Conservation (phyloP, 2,888 invertebrate genomes). For the Nomada ruficornis region DNA sequence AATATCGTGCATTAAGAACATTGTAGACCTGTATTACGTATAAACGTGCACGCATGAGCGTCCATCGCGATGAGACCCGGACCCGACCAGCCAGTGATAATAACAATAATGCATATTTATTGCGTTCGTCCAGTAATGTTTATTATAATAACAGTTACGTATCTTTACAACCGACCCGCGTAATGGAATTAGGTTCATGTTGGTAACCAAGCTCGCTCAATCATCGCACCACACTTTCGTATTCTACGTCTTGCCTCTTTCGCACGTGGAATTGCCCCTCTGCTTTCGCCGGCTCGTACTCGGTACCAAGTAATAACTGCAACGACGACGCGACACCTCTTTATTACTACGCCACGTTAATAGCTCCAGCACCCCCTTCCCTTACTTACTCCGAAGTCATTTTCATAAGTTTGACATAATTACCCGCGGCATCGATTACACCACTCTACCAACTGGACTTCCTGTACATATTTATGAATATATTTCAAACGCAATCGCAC, state of each 20-base stretch:
- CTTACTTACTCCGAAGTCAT: conserved; percentile 37
- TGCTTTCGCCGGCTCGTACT: conserved; percentile 44
- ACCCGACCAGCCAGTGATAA: conserved; percentile 66
- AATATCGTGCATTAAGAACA: conserved; percentile 13
- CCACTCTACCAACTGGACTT: conserved; percentile 8
- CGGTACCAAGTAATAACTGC: conserved; percentile 57
- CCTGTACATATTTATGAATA: not conserved
- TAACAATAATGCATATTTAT: conserved; percentile 76
- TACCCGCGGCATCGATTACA: conserved; percentile 41
- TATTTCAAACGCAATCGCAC: not conserved
- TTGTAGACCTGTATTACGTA: conserved; percentile 21
- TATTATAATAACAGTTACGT: conserved; percentile 74
- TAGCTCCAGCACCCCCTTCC: conserved; percentile 54
- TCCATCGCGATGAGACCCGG: not conserved
- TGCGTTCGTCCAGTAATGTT: conserved; percentile 55
- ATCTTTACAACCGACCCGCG: conserved; percentile 72
- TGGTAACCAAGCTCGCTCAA: conserved; percentile 38
- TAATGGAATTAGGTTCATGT: conserved; percentile 76
- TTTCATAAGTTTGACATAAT: conserved; percentile 64
- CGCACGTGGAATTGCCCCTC: conserved; percentile 18
- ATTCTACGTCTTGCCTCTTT: conserved; percentile 25
- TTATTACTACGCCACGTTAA: conserved; percentile 67
- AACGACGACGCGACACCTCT: conserved; percentile 64
- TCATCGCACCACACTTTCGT: conserved; percentile 46
- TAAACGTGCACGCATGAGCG: conserved; percentile 13